Conservation (phyloP, 2,113 vertebrate species). For the Cinclus mexicanus region DNA sequence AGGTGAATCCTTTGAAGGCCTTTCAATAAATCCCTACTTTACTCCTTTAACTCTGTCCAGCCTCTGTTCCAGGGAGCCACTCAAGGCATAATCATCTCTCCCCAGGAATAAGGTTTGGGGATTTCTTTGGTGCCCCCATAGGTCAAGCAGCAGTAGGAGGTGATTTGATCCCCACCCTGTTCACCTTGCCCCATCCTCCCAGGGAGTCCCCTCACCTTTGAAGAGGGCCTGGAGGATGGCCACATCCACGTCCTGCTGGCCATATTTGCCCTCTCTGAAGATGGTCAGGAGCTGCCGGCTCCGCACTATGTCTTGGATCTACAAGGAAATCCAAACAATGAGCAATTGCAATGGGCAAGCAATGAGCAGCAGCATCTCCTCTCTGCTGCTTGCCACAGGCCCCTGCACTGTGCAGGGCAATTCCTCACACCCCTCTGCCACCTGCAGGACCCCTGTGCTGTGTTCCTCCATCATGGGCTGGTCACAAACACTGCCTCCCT, state of each 20-base stretch:
- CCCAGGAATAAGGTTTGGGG: background rate
- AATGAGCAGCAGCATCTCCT: background rate
- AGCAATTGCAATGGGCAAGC: background rate
- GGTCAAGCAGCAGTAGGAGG: background rate
- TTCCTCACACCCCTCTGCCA: rapidly evolving
- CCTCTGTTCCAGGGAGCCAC: no score
- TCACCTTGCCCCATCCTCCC: background rate
- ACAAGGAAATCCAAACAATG: background rate
- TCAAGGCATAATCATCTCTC: background rate
- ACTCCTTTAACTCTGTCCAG: no score
- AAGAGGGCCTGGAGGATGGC: constrained; percentile 93
- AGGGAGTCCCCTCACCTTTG: constrained; percentile 82
- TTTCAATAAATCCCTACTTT: no score
- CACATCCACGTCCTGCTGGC: constrained; percentile 87
- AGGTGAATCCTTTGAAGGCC: no score
- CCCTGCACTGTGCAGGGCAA: background rate
- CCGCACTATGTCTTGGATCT: constrained; percentile 95
- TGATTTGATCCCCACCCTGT: background rate
- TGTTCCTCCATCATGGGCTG: background rate
- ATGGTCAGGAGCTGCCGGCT: constrained; percentile 85
- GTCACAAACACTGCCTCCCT: background rate
- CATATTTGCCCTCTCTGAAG: constrained; percentile 83
- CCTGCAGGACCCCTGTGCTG: background rate
- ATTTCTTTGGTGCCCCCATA: background rate
- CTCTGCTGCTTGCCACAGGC: background rate